A percentile compares a stretch with the other conserved stretches of the same genome.
Evolutionary conservation across 2,797 vertebrate species (phyloP).

Genomic region (Chelon auratus): DNA sequence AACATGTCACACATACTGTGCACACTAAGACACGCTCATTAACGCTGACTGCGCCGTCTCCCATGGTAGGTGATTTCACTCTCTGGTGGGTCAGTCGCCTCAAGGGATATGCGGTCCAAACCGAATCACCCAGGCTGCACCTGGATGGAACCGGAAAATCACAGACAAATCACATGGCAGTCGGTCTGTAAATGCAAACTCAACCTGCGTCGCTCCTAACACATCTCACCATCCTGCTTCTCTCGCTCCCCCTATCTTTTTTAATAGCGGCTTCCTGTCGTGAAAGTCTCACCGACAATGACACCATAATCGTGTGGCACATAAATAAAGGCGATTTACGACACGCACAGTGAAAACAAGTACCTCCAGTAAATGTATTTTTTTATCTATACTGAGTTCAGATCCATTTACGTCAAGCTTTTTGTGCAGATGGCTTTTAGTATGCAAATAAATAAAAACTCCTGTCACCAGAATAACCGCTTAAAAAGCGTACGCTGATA

Average conservation of each 20-base stretch:
- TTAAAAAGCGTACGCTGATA: not conserved
- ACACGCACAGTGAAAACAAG: conserved; percentile 31
- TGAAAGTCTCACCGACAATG: conserved; percentile 19
- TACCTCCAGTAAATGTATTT: conserved; percentile 26
- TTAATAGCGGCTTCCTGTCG: conserved; percentile 9
- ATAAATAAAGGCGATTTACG: conserved; percentile 38
- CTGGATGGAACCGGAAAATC: conserved; percentile 52
- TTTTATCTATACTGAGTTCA: conserved; percentile 16
- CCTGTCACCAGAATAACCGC: not conserved
- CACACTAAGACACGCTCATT: conserved; percentile 3
- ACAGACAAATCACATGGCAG: conserved; percentile 51
- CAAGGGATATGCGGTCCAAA: conserved; percentile 45
- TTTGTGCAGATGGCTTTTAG: not conserved
- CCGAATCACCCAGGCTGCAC: conserved; percentile 52
- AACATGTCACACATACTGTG: not conserved
- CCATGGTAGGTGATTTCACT: conserved; percentile 24
- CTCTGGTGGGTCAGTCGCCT: conserved; percentile 27
- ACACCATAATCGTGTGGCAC: conserved; percentile 1
- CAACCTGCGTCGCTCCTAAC: conserved; percentile 23
- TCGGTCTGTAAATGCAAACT: conserved; percentile 57
- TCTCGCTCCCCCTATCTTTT: not conserved
- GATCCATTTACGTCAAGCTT: conserved; percentile 11
- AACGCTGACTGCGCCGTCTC: conserved; percentile 4
- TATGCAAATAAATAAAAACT: not conserved
- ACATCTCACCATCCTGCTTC: conserved; percentile 2